Base-by-base conservation (phyloP, 2,797 vertebrate genomes). In the Smutsia temminckii region DNA sequence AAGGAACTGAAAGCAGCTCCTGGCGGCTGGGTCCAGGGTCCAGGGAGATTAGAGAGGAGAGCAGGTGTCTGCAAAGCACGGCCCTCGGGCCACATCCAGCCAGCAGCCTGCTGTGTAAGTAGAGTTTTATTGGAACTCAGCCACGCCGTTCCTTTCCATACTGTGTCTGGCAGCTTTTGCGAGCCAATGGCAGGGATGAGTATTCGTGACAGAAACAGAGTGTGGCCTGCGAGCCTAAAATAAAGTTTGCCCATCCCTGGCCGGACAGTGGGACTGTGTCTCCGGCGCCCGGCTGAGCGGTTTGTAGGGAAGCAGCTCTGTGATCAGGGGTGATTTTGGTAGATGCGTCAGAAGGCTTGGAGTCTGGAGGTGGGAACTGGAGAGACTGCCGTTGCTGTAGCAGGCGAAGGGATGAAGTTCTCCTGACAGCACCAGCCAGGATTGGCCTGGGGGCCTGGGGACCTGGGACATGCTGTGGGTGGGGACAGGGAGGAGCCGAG, bases 61-160 rank as follows among this genome's bases (percentile, higher is more conserved):
- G 29, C 69, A 37, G 42, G 64, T 18, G 7, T 72, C 2, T 0
- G n/a, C 64, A 23, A 23, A 17, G 51, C 23, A 1, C 0, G 23
- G 61, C 34, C 46, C 17, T 1, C 2, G 0, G 61, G 32, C 40
- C 25, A 6, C 1, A 11, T 17, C 40, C 8, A 32, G 25, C 42
- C 20, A 6, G 40, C 0, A 3, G 74, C 23, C 34, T 75, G 51
- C 16, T 32, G 32, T 55, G 61, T 53, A 72, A 64, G 40, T 75
- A 29, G 74, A 64, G 74, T 37, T 64, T 64, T 32, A 8, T 32
- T 71, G 75, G 55, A 14, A n/a, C 17, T 29, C 2, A 0, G 53
- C 66, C 34, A 8, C 1, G 7, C 16, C 20, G 5, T 40, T 69
- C 89, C 18, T 3, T 4, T 42, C 12, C 32, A 11, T 18, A 3